phyloP scores from a whole-genome alignment of 2,888 invertebrate genomes.

The Allolobophora icterica region DNA sequence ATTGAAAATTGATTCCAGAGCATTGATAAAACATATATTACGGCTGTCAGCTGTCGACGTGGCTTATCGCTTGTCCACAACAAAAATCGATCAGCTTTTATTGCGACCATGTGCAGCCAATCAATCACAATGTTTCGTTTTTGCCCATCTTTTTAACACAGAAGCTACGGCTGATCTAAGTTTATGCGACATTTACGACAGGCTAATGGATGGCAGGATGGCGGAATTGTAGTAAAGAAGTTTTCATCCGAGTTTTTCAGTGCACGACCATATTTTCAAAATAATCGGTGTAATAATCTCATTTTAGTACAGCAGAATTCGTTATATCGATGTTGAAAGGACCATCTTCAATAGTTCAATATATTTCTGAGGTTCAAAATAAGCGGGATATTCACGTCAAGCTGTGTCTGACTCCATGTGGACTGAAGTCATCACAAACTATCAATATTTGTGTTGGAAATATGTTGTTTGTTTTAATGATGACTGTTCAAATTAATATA shows the following conservation, averaged over 20 bases:
- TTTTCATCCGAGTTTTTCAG: background rate
- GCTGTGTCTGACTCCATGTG: no score
- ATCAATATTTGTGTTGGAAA: no score
- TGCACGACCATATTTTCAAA: background rate
- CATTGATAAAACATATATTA: slow-evolving; percentile 17
- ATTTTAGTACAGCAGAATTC: background rate
- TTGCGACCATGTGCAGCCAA: slow-evolving; percentile 2
- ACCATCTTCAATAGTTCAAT: no score
- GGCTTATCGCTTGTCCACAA: background rate
- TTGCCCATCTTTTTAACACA: background rate
- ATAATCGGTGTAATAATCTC: background rate
- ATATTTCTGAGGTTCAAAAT: no score
- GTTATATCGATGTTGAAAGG: no score
- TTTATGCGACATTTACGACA: slow-evolving; percentile 17
- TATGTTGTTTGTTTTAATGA: no score
- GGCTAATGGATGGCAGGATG: background rate
- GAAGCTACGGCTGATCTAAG: background rate
- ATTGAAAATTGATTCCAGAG: background rate
- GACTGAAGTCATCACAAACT: no score
- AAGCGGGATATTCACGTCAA: no score
- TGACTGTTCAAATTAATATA: no score
- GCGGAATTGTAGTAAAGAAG: background rate
- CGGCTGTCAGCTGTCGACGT: slow-evolving; percentile 3
- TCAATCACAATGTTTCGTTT: slow-evolving; percentile 8
- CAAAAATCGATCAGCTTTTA: background rate